Base-by-base conservation (phyloP, 2,113 vertebrate species). In the Collichthys lucidus region DNA sequence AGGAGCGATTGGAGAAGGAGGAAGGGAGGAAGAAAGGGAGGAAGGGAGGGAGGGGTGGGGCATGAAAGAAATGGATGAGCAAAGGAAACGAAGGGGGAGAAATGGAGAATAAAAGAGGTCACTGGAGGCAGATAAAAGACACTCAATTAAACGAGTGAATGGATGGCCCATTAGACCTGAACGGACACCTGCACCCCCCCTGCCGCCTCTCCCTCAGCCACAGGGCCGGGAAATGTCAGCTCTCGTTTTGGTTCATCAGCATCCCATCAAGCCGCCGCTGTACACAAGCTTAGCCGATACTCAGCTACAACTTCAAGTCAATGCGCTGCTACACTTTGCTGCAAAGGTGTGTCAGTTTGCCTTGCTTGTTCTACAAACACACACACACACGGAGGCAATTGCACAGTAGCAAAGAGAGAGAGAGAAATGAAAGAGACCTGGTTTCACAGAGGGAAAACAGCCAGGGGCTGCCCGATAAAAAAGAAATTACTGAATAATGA, bases 81-180 rank as follows among this genome's bases (percentile, higher is more conserved):
- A 59, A 74, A 73, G 67, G 74, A 88, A 83, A 79, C 16, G n/a
- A 75, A 75, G 73, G 83, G 49, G 69, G 79, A 88, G 86, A 86
- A 83, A 88, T 65, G 63, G 83, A 83, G 86, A 89, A 89, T 86
- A 90, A 90, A 93, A 87, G 89, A 89, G 92, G 93, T 93, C 93
- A 90, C 80, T 50, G 80, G 90, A 90, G 91, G 88, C 85, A 84
- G 89, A 92, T 91, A 91, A 92, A 92, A 89, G 89, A 91, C 87
- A 91, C 89, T 92, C 89, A 92, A 92, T 93, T 93, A 91, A 93
- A 92, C 31, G 89, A 85, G 17, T 86, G 90, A 92, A 92, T 88
- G 90, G 88, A 93, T 90, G 82, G 81, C 55, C 88, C 84, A 90
- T 90, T 92, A 90, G 91, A 92, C 87, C 87, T 77, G 84, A 93